Base-by-base conservation (phyloP, 1,140 invertebrate genomes). In the Apis mellifera region DNA sequence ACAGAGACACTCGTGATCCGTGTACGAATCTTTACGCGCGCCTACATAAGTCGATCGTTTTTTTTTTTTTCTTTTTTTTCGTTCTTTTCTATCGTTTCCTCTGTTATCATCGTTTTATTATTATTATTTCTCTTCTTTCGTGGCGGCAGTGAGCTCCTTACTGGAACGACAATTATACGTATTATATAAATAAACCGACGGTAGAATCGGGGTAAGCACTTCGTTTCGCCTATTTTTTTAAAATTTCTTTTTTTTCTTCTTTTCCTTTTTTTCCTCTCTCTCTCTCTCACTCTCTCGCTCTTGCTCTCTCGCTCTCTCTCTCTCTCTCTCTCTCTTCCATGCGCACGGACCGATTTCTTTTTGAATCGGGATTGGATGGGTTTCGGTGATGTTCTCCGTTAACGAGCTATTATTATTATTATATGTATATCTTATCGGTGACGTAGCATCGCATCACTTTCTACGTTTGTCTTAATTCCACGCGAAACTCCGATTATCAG, bases 131-230 rank as follows among this genome's bases (percentile, higher is more conserved):
- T 52, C 73, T 85, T 78, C 65, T 32, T 59, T 86, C 81, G 84
- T 90, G 85, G 86, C 87, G 90, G 90, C 89, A 91, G 90, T 91
- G 89, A 84, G 70, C 78, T 90, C 86, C 74, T 90, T 74, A 83
- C 82, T 42, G 73, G 79, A 83, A 88, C 77, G 74, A 83, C 76
- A 48, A 76, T 66, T 85, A 79, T 71, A 64, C 66, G n/a, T 78
- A 69, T 84, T 66, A 73, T 83, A 83, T 86, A 78, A 74, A 65
- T 78, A 81, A 64, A 85, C 75, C 71, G 76, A 75, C 65, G 73
- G 57, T 59, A 54, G 59, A 52, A 69, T 59, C 48, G 65, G 60
- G 59, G 23, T 54, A 57, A 75, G 66, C 85, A 57, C 17, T 75
- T 73, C 70, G 65, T 65, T 78, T 77, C 26, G 32, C 11, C 62